Conservation (phyloP, 2,888 invertebrate genomes). For the Agrenia bidenticulata region DNA sequence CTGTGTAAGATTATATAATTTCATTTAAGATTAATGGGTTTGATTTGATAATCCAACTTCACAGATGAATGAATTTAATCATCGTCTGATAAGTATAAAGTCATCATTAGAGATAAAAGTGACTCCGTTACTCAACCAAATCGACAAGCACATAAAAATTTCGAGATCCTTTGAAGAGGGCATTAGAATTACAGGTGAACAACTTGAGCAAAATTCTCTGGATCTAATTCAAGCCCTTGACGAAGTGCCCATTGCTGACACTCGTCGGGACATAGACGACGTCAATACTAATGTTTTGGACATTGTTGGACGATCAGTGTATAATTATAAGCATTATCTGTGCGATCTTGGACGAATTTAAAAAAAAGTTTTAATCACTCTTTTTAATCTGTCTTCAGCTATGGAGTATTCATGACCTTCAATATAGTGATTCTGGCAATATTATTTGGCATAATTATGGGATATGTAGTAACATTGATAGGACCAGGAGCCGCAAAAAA, state of each 20-base stretch:
- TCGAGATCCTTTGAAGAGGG: background rate
- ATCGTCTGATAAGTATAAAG: too few relatives aligned
- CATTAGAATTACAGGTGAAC: background rate
- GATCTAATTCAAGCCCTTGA: background rate
- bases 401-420: constrained; percentile 2
- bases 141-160: too few relatives aligned
- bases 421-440: background rate
- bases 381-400: background rate
- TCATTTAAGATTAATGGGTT: too few relatives aligned
- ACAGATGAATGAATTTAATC: too few relatives aligned
- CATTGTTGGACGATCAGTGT: background rate
- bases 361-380: background rate
- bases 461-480: background rate
- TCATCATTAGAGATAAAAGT: too few relatives aligned
- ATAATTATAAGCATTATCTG: background rate
- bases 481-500: background rate
- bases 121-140: too few relatives aligned
- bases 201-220: background rate
- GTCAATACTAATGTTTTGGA: background rate
- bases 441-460: background rate
- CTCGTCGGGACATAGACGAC: background rate
- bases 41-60: too few relatives aligned
- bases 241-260: background rate
- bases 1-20: too few relatives aligned
- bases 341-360: background rate